Conservation (phyloP, 2,797 vertebrate species). For the Pangasius djambal region DNA sequence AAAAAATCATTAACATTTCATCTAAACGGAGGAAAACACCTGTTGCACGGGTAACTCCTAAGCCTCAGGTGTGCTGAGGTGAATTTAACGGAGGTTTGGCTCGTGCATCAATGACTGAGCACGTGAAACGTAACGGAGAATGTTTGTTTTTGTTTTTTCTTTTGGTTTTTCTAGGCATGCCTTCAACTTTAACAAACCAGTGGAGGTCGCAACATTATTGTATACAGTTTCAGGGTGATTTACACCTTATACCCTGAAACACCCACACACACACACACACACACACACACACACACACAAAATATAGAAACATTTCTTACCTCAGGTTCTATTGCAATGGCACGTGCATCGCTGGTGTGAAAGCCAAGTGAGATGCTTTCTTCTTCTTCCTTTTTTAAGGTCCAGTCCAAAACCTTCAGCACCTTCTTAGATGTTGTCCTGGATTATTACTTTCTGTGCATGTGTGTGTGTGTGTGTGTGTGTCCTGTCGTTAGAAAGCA, state of each 20-base stretch:
- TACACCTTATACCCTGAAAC: neutral
- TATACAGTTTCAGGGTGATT: too few species aligned
- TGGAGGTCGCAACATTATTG: neutral
- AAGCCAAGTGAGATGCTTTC: neutral
- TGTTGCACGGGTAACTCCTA: neutral
- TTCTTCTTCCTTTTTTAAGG: too few species aligned
- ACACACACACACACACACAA: slow-evolving; percentile 9
- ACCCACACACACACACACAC: slow-evolving; percentile 3
- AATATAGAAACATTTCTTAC: neutral
- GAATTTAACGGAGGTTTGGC: neutral
- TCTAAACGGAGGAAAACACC: neutral
- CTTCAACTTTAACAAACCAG: neutral
- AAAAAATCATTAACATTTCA: neutral
- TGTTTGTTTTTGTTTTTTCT: neutral
- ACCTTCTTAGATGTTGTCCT: neutral
- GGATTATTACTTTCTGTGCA: neutral
- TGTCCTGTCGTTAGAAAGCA: slow-evolving; percentile 13
- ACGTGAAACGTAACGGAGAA: neutral
- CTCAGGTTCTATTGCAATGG: neutral
- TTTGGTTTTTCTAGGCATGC: neutral
- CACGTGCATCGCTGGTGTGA: neutral
- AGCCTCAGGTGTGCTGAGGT: neutral
- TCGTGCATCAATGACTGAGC: neutral
- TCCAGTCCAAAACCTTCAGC: neutral
- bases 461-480: neutral